Conservation (phyloP, 2,888 invertebrate species). For the Heterodera filipjevi region DNA sequence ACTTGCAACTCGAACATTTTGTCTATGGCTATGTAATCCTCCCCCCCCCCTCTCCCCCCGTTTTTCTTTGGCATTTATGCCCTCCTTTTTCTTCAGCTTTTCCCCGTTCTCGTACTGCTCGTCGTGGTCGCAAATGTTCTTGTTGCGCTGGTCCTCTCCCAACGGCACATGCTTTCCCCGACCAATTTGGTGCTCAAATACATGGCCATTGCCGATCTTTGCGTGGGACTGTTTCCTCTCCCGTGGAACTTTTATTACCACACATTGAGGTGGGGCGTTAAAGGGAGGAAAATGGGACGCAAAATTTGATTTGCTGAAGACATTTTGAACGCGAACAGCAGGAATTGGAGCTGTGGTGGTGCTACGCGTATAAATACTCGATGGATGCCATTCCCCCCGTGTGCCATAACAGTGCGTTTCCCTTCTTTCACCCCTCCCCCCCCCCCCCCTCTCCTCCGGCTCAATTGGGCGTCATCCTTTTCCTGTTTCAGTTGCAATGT, state of each 20-base stretch:
- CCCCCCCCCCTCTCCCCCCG: background rate
- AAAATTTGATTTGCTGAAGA: constrained; percentile 41
- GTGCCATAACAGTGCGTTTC: constrained; percentile 79
- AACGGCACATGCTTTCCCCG: constrained; percentile 77
- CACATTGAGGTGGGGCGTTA: constrained; percentile 39
- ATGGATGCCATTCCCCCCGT: constrained; percentile 72
- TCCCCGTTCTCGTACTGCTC: constrained; percentile 78
- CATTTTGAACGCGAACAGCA: constrained; percentile 35
- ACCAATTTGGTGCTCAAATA: constrained; percentile 69
- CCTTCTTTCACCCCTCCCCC: background rate
- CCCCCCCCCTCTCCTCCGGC: background rate
- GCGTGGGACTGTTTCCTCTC: constrained; percentile 85
- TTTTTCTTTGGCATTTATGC: too few relatives aligned
- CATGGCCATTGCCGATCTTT: constrained; percentile 94
- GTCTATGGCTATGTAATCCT: constrained; percentile 48
- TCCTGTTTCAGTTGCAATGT: constrained; percentile 75
- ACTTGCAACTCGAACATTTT: constrained; percentile 43
- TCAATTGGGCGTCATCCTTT: constrained; percentile 72
- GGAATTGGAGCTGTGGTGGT: constrained; percentile 55
- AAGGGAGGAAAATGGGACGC: background rate
- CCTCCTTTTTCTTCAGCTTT: constrained; percentile 60
- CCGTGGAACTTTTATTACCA: constrained; percentile 77
- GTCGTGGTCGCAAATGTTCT: constrained; percentile 88
- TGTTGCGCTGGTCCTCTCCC: constrained; percentile 85
- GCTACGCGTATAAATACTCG: constrained; percentile 61